Percentiles rank a stretch among this genome's conserved stretches.
These are phyloP conservation scores for Leptinotarsa haldemani DNA, from an alignment of 2,888 invertebrate species.

Conservation along the genomic window DNA sequence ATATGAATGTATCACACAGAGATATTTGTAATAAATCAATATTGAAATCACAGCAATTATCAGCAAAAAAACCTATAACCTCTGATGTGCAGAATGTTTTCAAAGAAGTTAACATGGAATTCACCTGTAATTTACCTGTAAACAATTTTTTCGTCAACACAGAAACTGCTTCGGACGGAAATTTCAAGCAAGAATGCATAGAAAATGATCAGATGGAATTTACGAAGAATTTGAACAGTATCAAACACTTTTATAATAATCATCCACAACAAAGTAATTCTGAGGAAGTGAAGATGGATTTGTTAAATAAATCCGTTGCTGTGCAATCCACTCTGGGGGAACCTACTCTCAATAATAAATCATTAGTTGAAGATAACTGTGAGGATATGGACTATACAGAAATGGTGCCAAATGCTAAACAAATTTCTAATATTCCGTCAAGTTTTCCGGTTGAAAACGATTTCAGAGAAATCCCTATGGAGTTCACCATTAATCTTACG, in stretches of 20 bases:
- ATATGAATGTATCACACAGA: background rate
- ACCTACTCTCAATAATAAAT: too few species aligned
- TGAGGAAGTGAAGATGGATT: too few species aligned
- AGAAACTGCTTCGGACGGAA: background rate
- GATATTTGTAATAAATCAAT: background rate
- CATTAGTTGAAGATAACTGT: background rate
- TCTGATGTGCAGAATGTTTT: background rate
- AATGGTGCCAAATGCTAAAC: constrained; percentile 3
- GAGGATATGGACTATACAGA: constrained; percentile 2
- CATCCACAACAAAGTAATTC: constrained; percentile 1
- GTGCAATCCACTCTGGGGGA: too few species aligned
- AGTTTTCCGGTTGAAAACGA: background rate
- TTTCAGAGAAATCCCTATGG: background rate
- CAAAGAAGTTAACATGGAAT: constrained; percentile 33
- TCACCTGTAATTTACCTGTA: constrained; percentile 26
- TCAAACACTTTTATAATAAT: background rate
- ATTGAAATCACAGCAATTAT: background rate
- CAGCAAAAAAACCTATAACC: background rate
- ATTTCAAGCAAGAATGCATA: too few species aligned
- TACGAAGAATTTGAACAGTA: background rate
- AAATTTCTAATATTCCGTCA: background rate
- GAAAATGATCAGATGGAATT: background rate
- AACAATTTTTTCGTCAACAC: background rate
- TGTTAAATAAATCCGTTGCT: too few species aligned
- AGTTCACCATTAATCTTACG: background rate